Conservation (phyloP, 1,140 invertebrate genomes). For the Anastrepha ludens region DNA sequence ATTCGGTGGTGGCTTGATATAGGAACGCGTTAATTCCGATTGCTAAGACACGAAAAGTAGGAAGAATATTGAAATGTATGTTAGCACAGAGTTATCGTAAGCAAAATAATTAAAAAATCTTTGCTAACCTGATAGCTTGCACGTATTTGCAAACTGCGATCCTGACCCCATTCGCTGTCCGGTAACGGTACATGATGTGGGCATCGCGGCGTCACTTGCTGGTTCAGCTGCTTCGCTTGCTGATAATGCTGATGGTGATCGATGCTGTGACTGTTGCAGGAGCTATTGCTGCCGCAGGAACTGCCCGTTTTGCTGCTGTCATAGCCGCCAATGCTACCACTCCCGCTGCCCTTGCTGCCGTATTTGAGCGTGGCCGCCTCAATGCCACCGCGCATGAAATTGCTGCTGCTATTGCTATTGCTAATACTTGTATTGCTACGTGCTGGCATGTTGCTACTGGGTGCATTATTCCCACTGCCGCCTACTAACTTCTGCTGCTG, state of each 20-base stretch:
- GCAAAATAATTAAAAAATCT: background rate
- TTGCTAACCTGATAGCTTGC: conserved; percentile 76
- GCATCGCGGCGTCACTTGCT: conserved; percentile 75
- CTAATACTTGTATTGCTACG: conserved; percentile 14
- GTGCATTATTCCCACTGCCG: conserved; percentile 19
- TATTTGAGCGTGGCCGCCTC: conserved; percentile 70
- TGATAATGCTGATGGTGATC: conserved; percentile 72
- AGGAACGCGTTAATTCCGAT: conserved; percentile 73
- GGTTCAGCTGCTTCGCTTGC: conserved; percentile 71
- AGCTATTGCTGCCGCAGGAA: conserved; percentile 61
- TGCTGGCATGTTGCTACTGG: conserved; percentile 18
- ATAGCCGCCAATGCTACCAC: conserved; percentile 61
- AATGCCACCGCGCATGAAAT: conserved; percentile 68
- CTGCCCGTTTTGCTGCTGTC: conserved; percentile 60
- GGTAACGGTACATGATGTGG: conserved; percentile 79
- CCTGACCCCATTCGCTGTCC: conserved; percentile 78
- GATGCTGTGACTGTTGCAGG: conserved; percentile 67
- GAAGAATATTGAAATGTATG: background rate
- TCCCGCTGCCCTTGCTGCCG: conserved; percentile 69
- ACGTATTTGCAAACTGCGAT: conserved; percentile 77
- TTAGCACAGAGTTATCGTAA: background rate
- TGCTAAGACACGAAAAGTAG: conserved; percentile 60
- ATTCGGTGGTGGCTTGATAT: conserved; percentile 73
- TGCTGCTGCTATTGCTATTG: conserved; percentile 60
- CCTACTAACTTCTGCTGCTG: conserved; percentile 43